A percentile compares a stretch with the other conserved stretches of the same genome.
These are phyloP conservation scores for Mandrillus leucophaeus DNA, from an alignment of 2,113 vertebrate species.

Conservation along the genomic window DNA sequence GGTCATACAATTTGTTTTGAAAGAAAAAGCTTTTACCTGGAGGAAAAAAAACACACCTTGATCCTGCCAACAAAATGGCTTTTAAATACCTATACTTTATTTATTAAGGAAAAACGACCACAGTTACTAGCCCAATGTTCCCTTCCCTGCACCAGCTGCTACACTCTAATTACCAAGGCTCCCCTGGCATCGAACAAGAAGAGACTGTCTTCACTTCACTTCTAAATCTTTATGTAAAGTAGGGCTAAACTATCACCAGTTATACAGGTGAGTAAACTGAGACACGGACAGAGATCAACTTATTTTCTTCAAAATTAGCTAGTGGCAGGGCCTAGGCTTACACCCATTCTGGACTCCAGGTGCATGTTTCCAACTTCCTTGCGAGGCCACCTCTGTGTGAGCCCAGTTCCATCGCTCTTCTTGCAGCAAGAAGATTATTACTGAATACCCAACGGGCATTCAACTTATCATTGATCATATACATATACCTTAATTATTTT, in stretches of 20 bases:
- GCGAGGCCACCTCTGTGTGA: rapidly evolving
- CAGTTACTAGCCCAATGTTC: neutral
- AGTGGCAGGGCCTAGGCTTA: neutral
- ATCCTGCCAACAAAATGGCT: neutral
- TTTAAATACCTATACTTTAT: neutral
- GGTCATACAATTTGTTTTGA: neutral
- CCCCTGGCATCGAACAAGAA: neutral
- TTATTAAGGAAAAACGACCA: neutral
- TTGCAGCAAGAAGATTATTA: neutral
- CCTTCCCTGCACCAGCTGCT: no score
- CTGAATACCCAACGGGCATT: neutral
- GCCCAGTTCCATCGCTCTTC: neutral
- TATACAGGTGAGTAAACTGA: neutral
- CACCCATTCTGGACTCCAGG: neutral
- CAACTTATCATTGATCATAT: neutral
- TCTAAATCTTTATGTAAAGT: neutral
- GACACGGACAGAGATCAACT: neutral
- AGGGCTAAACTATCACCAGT: neutral
- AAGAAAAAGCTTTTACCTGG: neutral
- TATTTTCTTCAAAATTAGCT: neutral
- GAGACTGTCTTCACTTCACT: neutral
- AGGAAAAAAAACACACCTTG: neutral
- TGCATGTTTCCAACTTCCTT: neutral
- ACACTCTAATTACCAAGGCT: neutral
- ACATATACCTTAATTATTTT: neutral